Percentiles rank a stretch among this genome's conserved stretches.
Conservation (phyloP, 2,113 vertebrate genomes). For the Azemiops feae region DNA sequence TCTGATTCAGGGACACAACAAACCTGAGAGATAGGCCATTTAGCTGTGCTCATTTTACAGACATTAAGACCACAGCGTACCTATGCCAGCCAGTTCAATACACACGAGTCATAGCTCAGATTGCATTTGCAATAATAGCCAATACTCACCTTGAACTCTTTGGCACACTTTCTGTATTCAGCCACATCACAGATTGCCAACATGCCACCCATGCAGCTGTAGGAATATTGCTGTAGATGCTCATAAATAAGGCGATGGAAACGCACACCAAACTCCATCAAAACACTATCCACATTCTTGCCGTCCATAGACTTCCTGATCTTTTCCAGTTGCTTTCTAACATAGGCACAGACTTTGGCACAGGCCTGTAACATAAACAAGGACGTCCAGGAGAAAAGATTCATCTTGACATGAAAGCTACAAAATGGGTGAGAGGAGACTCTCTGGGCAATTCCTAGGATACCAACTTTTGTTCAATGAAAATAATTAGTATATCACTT, state of each 20-base stretch:
- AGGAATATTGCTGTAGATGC: slow-evolving; percentile 96
- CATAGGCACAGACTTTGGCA: slow-evolving; percentile 92
- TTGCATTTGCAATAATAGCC: rapidly evolving
- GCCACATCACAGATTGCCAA: slow-evolving; percentile 98
- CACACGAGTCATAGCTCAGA: not conserved
- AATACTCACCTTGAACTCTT: slow-evolving; percentile 86
- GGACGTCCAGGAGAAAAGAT: rapidly evolving
- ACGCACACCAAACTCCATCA: slow-evolving; percentile 93
- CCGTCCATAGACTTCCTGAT: slow-evolving; percentile 97
- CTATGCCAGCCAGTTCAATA: not conserved
- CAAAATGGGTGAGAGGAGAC: not conserved
- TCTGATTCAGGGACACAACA: not conserved
- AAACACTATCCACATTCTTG: slow-evolving; percentile 96
- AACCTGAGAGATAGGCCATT: not conserved
- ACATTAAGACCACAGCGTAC: not conserved
- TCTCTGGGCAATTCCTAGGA: not conserved
- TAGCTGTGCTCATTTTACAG: not conserved
- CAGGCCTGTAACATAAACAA: slow-evolving; percentile 81
- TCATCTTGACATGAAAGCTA: not conserved
- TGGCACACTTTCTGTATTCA: slow-evolving; percentile 95
- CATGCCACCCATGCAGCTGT: slow-evolving; percentile 99
- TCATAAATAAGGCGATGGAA: slow-evolving; percentile 97
- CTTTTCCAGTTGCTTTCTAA: slow-evolving; percentile 94
- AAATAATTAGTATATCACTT: not conserved
- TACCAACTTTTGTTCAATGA: not conserved